Evolutionary conservation across 2,888 invertebrate species (phyloP).

Genomic region (Maniola hyperantus): DNA sequence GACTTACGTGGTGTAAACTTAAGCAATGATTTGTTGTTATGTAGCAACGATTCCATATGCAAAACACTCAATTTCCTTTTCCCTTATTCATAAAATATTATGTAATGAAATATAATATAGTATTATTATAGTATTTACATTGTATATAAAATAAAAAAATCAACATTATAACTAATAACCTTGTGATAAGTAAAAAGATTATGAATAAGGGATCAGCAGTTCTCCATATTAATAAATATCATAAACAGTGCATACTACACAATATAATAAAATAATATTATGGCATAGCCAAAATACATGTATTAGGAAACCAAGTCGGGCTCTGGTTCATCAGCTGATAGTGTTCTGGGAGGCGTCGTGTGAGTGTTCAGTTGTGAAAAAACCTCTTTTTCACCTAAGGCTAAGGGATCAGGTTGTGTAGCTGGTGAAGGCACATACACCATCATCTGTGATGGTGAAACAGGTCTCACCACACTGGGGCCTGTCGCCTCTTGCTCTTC

Average conservation of each 20-base stretch:
- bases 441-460: constrained; percentile 86
- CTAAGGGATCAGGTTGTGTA: constrained; percentile 72
- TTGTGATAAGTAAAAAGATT: constrained; percentile 26
- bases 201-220: constrained; percentile 57
- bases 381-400: constrained; percentile 76
- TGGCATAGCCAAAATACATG: constrained; percentile 58
- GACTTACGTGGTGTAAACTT: too few relatives aligned
- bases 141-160: constrained; percentile 50
- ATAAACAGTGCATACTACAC: constrained; percentile 62
- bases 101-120: constrained; percentile 50
- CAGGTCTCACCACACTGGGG: constrained; percentile 79
- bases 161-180: constrained; percentile 6
- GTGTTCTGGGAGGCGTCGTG: constrained; percentile 62
- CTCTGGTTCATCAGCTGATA: constrained; percentile 73
- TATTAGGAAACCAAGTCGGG: constrained; percentile 74
- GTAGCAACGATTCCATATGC: constrained; percentile 30
- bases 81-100: constrained; percentile 60
- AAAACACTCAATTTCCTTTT: constrained; percentile 22
- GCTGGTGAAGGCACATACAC: constrained; percentile 70
- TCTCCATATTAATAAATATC: constrained; percentile 40
- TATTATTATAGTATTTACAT: constrained; percentile 65
- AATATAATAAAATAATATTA: constrained; percentile 44
- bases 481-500: constrained; percentile 92
- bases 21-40: background rate
- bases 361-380: constrained; percentile 74